Percentiles rank a stretch among this genome's conserved stretches.
These are phyloP conservation scores for Acridotheres tristis DNA, from an alignment of 2,797 vertebrate genomes.

Conservation along the genomic window DNA sequence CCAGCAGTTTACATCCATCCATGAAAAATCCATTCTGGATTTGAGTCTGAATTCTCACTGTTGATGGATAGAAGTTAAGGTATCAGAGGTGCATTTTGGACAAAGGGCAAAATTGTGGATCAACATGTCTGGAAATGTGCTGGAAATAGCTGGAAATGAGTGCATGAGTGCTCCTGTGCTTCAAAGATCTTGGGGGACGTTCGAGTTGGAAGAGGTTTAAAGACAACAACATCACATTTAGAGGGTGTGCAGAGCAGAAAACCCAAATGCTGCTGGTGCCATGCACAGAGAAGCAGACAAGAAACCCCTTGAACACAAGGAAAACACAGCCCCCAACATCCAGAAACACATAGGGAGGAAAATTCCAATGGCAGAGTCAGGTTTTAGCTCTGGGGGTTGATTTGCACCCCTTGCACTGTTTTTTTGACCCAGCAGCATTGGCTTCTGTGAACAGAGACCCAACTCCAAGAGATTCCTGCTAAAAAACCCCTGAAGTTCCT, in stretches of 20 bases:
- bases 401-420: background rate
- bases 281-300: background rate
- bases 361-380: background rate
- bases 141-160: background rate
- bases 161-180: background rate
- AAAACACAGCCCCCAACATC: rapidly evolving
- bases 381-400: background rate
- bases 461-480: background rate
- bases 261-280: background rate
- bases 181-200: background rate
- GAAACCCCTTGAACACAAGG: background rate
- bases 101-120: background rate
- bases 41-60: background rate
- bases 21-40: background rate
- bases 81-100: background rate
- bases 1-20: background rate
- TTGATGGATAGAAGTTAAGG: background rate
- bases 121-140: rapidly evolving
- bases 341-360: background rate
- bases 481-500: background rate
- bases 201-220: background rate
- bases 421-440: background rate
- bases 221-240: background rate
- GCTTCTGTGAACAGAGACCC: background rate
- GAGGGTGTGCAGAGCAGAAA: rapidly evolving